Base-by-base conservation (phyloP, 2,888 invertebrate species). In the Mythimna impura region DNA sequence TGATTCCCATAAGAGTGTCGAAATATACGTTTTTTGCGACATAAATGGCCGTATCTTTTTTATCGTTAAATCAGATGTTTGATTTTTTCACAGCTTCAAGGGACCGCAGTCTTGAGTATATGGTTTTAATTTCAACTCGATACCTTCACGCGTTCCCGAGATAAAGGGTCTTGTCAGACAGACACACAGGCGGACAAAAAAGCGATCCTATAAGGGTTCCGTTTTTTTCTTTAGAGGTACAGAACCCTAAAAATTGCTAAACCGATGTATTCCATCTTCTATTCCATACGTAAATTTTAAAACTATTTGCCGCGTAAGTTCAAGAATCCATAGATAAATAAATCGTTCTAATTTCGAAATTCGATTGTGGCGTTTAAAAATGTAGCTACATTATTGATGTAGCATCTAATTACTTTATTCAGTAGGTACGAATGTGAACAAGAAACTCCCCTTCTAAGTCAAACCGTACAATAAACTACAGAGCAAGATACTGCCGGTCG, bases 401-500 rank as follows among this genome's bases (percentile, higher is more conserved):
- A 34, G 17, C n/a, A 25, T 36, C 30, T 76, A 66, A 78, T 71
- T 60, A 78, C 72, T 78, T 69, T 78, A 73, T 62, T 50, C 58
- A 67, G 57, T 55, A 80, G 65, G 22, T 69, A 70, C 61, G 60
- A 73, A 20, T 71, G 78, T 30, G 43, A 72, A 78, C 68, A 68
- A 58, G 57, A 71, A 60, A 70, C 52, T 65, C 76, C 78, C 85
- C 77, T 79, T 55, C 66, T 68, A 77, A 80, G 77, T 73, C 75
- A 78, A 73, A 78, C 74, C 70, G 64, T 77, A 77, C 81, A 78
- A 85, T 87, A 86, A 85, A 86, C 83, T 85, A 71, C 69, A 64
- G 62, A 66, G 78, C 62, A 73, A 82, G 69, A 78, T 81, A 85
- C 68, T 73, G 60, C 65, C 67, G 66, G 75, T 82, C 70, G 75